phyloP scores from a whole-genome alignment of 2,888 invertebrate species.

The Melipona bicolor region DNA sequence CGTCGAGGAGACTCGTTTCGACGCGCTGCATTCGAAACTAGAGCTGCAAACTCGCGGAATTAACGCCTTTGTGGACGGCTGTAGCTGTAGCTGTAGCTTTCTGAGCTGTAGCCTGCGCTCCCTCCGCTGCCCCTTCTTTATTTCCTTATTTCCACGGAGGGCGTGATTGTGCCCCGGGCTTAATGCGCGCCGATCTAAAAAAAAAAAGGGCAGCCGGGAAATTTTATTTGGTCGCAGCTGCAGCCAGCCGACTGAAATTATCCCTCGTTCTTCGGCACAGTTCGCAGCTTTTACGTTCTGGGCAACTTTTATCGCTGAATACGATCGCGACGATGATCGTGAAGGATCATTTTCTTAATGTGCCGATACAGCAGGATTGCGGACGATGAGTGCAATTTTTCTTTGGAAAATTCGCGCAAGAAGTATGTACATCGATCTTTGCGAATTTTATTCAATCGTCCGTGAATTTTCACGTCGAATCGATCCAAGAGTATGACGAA shows the following conservation, averaged over 20 bases:
- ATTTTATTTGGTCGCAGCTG: slow-evolving; percentile 39
- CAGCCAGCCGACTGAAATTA: slow-evolving; percentile 7
- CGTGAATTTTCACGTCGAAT: too few relatives aligned
- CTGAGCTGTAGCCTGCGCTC: background rate
- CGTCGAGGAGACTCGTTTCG: background rate
- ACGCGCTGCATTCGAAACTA: slow-evolving; percentile 29
- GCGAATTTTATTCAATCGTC: too few relatives aligned
- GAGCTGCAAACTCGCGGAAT: slow-evolving; percentile 31
- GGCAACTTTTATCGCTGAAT: background rate
- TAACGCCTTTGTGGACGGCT: slow-evolving; percentile 25
- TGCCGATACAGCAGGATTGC: background rate
- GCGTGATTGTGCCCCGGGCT: slow-evolving; percentile 14
- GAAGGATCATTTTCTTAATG: too few relatives aligned
- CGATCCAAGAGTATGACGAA: too few relatives aligned
- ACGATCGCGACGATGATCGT: background rate
- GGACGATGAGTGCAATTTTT: background rate
- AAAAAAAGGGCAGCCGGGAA: background rate
- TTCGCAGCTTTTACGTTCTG: slow-evolving; percentile 2
- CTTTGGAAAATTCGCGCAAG: too few relatives aligned
- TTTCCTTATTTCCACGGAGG: background rate
- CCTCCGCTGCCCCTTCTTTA: background rate
- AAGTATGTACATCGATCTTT: too few relatives aligned
- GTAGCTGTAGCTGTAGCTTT: background rate
- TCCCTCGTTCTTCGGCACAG: slow-evolving; percentile 7
- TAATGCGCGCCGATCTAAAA: slow-evolving; percentile 18